Evolutionary conservation across 2,113 vertebrate species (phyloP).

Genomic region (Sinosuthora webbiana): DNA sequence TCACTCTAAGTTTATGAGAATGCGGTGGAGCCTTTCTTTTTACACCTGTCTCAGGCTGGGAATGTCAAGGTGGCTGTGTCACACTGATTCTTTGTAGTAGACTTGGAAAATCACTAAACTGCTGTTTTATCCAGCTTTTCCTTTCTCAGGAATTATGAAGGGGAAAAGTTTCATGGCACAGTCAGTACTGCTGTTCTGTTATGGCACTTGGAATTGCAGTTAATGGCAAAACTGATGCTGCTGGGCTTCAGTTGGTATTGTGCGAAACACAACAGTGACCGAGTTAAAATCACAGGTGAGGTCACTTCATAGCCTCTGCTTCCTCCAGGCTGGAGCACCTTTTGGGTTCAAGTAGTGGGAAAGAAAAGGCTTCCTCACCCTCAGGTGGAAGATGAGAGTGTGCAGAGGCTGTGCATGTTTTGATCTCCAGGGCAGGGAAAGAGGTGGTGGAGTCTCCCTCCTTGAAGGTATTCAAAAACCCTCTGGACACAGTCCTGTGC

Average conservation of each 20-base stretch:
- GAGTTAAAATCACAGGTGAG: neutral
- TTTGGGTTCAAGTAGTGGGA: neutral
- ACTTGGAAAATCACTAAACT: neutral
- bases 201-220: rapidly evolving
- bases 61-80: neutral
- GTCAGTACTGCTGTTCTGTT: neutral
- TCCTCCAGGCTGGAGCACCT: neutral
- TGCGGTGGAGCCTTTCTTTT: neutral
- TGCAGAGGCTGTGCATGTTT: neutral
- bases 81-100: rapidly evolving
- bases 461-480: neutral
- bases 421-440: neutral
- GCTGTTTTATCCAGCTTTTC: neutral
- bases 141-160: neutral
- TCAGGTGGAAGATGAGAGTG: neutral
- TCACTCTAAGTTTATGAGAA: neutral
- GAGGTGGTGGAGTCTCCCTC: neutral
- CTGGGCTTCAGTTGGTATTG: neutral
- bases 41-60: neutral
- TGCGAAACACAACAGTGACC: neutral
- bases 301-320: neutral
- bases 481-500: neutral
- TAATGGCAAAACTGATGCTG: neutral
- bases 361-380: neutral
- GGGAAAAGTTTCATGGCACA: neutral